These are phyloP conservation scores for Regulus satrapa DNA, from an alignment of 2,113 vertebrate species.

Conservation along the genomic window DNA sequence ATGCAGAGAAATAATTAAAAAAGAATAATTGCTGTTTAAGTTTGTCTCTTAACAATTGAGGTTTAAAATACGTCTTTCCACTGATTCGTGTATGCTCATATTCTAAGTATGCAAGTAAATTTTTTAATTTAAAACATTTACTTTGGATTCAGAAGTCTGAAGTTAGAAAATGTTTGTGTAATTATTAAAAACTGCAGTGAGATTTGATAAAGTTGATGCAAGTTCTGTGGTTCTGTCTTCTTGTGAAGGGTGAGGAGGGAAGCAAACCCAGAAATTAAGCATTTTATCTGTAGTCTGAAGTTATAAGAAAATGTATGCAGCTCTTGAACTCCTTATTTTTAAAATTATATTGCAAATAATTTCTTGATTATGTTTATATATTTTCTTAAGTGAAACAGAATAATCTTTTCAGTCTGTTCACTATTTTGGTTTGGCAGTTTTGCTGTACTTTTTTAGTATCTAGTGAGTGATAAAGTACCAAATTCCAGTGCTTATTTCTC, in stretches of 20 bases:
- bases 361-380: neutral
- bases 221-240: neutral
- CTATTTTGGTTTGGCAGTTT: neutral
- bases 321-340: neutral
- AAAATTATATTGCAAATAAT: neutral
- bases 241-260: neutral
- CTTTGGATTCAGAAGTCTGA: constrained; percentile 22
- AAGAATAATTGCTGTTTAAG: constrained; percentile 63
- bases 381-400: constrained; percentile 6
- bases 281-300: neutral
- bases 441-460: neutral
- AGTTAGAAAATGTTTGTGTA: neutral
- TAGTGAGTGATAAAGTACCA: constrained; percentile 29
- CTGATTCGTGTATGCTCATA: constrained; percentile 23
- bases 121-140: constrained; percentile 52
- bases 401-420: neutral
- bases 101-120: constrained; percentile 29
- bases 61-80: constrained; percentile 37
- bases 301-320: neutral
- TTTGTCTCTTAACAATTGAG: constrained; percentile 65
- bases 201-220: constrained; percentile 30
- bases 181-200: neutral
- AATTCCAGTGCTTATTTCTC: constrained; percentile 4
- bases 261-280: neutral
- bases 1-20: constrained; percentile 70